A percentile compares a stretch with the other conserved stretches of the same genome.
phyloP scores from a whole-genome alignment of 2,888 invertebrate species.

The Zonitis immaculata region DNA sequence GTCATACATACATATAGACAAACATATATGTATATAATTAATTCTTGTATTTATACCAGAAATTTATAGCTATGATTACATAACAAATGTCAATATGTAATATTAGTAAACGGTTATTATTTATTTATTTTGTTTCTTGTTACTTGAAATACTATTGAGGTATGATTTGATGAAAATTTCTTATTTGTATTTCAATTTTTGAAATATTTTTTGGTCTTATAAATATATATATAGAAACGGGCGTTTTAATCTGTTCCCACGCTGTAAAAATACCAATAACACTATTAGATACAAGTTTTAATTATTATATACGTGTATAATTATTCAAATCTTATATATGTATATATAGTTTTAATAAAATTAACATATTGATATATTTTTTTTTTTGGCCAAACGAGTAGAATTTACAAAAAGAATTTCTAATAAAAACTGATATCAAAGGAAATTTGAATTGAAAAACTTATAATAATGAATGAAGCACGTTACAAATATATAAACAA shows the following conservation, averaged over 20 bases:
- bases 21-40: too few relatives aligned
- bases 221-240: too few relatives aligned
- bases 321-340: conserved; percentile 17
- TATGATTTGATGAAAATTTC: too few relatives aligned
- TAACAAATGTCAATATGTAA: not conserved
- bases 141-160: not conserved
- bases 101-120: not conserved
- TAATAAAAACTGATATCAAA: not conserved
- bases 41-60: not conserved
- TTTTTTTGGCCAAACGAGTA: too few relatives aligned
- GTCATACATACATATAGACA: not conserved
- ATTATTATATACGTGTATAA: conserved; percentile 8
- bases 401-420: not conserved
- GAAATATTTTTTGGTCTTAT: not conserved
- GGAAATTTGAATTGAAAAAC: too few relatives aligned
- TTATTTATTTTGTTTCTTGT: too few relatives aligned
- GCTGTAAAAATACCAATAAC: not conserved
- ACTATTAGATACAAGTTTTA: conserved; percentile 2
- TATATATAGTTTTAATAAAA: conserved; percentile 6
- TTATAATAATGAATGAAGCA: too few relatives aligned
- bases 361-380: conserved; percentile 7
- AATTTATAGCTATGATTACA: not conserved
- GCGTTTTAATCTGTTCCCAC: conserved; percentile 2
- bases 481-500: too few relatives aligned
- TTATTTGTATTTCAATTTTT: not conserved